These are phyloP conservation scores for Andrena fulva DNA, from an alignment of 2,888 invertebrate species.

Conservation along the genomic window DNA sequence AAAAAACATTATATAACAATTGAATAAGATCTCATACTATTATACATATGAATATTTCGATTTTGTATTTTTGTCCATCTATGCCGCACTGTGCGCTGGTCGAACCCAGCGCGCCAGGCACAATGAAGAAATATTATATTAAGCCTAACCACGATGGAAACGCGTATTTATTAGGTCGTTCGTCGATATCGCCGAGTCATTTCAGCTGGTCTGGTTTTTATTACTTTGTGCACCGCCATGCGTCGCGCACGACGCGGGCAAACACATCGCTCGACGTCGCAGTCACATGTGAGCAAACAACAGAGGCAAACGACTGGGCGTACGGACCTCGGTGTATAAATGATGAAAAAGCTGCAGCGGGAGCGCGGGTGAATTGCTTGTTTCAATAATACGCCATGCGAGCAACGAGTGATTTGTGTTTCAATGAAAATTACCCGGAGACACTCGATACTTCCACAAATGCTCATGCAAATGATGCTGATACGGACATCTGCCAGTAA, in stretches of 20 bases:
- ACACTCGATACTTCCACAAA: constrained; percentile 55
- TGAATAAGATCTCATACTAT: too few species aligned
- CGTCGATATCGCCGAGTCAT: background rate
- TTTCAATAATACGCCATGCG: constrained; percentile 66
- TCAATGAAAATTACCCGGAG: constrained; percentile 61
- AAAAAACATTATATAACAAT: too few species aligned
- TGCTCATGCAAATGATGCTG: constrained; percentile 53
- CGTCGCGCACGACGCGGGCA: constrained; percentile 11
- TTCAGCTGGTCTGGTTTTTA: constrained; percentile 11
- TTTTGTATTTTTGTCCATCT: too few species aligned
- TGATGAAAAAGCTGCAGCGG: constrained; percentile 20
- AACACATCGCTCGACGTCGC: constrained; percentile 46
- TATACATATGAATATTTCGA: too few species aligned
- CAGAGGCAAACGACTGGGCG: constrained; percentile 64
- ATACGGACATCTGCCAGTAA: constrained; percentile 53
- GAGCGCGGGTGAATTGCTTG: constrained; percentile 51
- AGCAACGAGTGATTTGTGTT: constrained; percentile 63
- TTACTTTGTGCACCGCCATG: constrained; percentile 8
- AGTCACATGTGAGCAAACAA: constrained; percentile 75
- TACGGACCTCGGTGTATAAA: constrained; percentile 49
- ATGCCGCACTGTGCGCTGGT: too few species aligned
- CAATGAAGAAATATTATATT: too few species aligned
- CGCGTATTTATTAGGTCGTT: background rate
- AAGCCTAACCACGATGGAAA: background rate
- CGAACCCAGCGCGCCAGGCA: too few species aligned